A percentile compares a stretch with the other conserved stretches of the same genome.
Conservation (phyloP, 37 sponge, comb jelly and placozoan species). For the Aphrocallistes beatrix region DNA sequence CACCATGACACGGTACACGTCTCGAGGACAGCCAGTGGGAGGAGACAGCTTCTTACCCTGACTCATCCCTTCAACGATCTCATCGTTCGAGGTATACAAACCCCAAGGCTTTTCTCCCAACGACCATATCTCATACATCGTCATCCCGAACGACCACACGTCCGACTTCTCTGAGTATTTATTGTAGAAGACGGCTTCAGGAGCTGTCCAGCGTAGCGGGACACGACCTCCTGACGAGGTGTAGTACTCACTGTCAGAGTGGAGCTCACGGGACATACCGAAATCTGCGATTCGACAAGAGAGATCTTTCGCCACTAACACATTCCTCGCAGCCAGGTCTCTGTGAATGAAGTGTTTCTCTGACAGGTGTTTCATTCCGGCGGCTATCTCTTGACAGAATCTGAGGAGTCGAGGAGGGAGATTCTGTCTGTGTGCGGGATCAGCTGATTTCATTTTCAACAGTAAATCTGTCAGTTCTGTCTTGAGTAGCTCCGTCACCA, state of each 20-base stretch:
- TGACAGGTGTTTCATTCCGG: neutral
- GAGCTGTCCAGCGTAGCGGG: slow-evolving; percentile 3
- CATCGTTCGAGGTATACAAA: neutral
- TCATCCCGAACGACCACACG: slow-evolving; percentile 14
- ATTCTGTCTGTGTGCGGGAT: neutral
- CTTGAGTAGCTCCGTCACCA: slow-evolving; percentile 14
- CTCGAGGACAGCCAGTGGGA: slow-evolving; percentile 11
- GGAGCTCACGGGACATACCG: neutral
- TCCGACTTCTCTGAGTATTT: slow-evolving; percentile 10
- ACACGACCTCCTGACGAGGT: slow-evolving; percentile 3
- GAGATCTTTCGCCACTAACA: neutral
- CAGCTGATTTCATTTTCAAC: neutral
- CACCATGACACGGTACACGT: slow-evolving; percentile 8
- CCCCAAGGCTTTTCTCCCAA: neutral
- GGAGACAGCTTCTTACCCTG: neutral
- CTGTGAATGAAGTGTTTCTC: neutral
- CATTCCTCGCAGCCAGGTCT: neutral
- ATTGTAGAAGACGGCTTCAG: neutral
- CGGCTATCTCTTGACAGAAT: neutral
- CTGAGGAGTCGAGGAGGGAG: neutral
- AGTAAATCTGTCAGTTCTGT: neutral
- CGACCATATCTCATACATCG: neutral
- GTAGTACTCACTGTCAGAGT: neutral
- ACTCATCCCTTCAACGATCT: neutral
- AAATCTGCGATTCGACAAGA: slow-evolving; percentile 1